Conservation (phyloP, 2,888 invertebrate genomes). For the Trichogramma evanescens region DNA sequence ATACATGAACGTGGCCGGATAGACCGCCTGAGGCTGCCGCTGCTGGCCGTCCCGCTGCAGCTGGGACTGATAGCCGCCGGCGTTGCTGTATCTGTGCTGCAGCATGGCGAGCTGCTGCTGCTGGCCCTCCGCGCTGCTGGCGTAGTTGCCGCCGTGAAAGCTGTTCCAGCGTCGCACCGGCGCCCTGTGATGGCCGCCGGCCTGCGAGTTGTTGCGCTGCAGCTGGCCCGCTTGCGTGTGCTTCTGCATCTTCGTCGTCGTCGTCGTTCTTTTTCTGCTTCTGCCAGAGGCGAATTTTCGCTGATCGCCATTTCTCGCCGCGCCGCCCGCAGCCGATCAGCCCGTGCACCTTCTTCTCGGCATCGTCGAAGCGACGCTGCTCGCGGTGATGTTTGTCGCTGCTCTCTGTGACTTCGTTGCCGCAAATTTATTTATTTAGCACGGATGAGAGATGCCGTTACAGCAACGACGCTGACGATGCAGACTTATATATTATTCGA, state of each 20-base stretch:
- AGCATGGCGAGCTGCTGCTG: slow-evolving; percentile 19
- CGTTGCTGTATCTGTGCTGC: slow-evolving; percentile 18
- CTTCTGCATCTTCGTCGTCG: slow-evolving; percentile 40
- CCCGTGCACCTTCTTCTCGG: too few species aligned
- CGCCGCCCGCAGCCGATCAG: too few species aligned
- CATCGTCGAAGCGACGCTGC: too few species aligned
- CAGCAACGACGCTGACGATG: too few species aligned
- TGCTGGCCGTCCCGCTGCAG: slow-evolving; percentile 24
- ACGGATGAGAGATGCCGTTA: too few species aligned
- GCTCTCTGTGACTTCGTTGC: too few species aligned
- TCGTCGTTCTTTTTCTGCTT: not conserved
- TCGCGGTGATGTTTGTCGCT: too few species aligned
- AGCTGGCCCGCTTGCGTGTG: slow-evolving; percentile 39
- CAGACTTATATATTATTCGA: too few species aligned
- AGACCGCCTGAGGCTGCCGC: slow-evolving; percentile 1
- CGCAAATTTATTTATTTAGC: too few species aligned
- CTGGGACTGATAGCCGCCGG: slow-evolving; percentile 26
- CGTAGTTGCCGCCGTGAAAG: slow-evolving; percentile 40
- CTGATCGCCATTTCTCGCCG: too few species aligned
- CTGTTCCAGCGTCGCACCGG: slow-evolving; percentile 50
- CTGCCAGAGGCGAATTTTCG: not conserved
- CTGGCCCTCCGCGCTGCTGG: slow-evolving; percentile 28
- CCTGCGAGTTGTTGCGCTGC: slow-evolving; percentile 19
- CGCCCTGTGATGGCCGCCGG: slow-evolving; percentile 30
- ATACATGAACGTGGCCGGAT: slow-evolving; percentile 1